phyloP scores from a whole-genome alignment of 37 sponge, comb jelly and placozoan genomes.

The Chondrilla cf. caribensis region DNA sequence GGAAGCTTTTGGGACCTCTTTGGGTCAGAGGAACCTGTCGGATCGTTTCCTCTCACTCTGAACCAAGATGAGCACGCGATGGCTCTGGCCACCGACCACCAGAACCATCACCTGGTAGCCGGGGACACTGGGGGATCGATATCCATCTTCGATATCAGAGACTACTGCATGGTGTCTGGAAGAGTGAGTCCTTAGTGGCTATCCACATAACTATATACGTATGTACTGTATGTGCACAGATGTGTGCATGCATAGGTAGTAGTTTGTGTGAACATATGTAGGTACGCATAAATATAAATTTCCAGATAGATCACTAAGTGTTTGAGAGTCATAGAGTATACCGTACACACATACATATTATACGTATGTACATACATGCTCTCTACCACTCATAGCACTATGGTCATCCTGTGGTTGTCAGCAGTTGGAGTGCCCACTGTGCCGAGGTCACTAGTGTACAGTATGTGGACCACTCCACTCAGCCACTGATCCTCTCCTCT shows the following conservation, averaged over 20 bases:
- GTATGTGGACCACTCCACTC: constrained; percentile 42
- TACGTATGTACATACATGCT: no score
- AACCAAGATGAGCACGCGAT: constrained; percentile 77
- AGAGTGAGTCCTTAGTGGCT: background rate
- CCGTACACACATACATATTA: no score
- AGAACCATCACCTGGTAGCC: constrained; percentile 62
- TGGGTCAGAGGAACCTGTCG: constrained; percentile 47
- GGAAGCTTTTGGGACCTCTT: constrained; percentile 88
- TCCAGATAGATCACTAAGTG: no score
- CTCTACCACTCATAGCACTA: background rate
- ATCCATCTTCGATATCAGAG: constrained; percentile 69
- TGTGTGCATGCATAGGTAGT: no score
- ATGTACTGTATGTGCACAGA: no score
- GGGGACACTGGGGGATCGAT: constrained; percentile 92
- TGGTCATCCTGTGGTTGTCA: background rate
- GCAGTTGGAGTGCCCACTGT: constrained; percentile 74
- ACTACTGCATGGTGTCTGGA: constrained; percentile 34
- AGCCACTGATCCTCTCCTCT: constrained; percentile 65
- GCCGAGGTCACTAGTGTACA: constrained; percentile 71
- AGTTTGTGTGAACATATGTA: no score
- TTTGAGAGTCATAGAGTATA: no score
- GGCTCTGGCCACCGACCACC: constrained; percentile 73
- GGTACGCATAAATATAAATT: no score
- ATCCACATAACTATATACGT: background rate
- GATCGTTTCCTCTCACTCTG: constrained; percentile 69